Base-by-base conservation (phyloP, 1,140 invertebrate genomes). In the Hermetia illucens region DNA sequence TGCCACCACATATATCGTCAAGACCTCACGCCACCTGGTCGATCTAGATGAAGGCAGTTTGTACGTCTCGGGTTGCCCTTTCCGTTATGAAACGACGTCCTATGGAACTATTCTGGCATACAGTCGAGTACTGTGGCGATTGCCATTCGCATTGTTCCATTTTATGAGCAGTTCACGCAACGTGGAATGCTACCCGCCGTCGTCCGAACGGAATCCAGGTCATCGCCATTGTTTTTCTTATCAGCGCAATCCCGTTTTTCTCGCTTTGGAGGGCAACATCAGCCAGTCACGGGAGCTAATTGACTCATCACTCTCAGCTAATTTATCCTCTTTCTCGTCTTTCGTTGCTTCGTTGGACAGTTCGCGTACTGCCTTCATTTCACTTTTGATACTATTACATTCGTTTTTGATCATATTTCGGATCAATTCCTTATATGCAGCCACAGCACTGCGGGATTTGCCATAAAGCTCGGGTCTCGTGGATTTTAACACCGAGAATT, bases 121-220 rank as follows among this genome's bases (percentile, higher is more conserved):
- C n/a, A n/a, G n/a, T n/a, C n/a, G n/a, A n/a, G n/a, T n/a, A n/a
- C n/a, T n/a, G n/a, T n/a, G n/a, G n/a, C 72, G 65, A 27, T 57
- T 65, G 21, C 62, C 58, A 30, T 67, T 69, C 40, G 76, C 73
- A 4, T 71, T 65, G 52, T 77, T 78, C 0, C 77, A 79, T 48
- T 79, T 64, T 45, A 87, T 88, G 3, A 90, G 65, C 16, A 91
- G 61, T 57, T 90, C 83, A 2, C 86, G 61, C 15, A 92, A 58
- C 0, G 86, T 90, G 1, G 86, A 89, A 58, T 77, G 87, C 54
- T 79, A 79, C 9, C 74, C 77, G 9, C 76, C 74, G 43, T 77
- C 74, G 24, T 79, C 75, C 27, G 80, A 77, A 0, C 64, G 5
- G 9, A 13, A 17, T 32, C 30, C 6, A 16, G 17, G 0, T 65